Base-by-base conservation (phyloP, 2,113 vertebrate genomes). In the Montifringilla adamsi region DNA sequence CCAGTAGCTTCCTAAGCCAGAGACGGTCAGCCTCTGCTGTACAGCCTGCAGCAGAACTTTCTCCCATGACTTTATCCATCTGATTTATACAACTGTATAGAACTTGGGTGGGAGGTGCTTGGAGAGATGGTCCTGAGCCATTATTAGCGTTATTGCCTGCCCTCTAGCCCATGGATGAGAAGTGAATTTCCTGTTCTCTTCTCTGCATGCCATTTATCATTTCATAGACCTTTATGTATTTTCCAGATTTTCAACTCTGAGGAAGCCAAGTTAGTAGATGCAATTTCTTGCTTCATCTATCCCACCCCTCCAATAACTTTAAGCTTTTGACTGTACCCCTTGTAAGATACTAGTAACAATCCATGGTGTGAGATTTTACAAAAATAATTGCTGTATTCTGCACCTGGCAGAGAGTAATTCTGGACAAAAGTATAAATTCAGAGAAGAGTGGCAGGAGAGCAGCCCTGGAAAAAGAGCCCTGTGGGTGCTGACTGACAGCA, bases 241-340 rank as follows among this genome's bases (percentile, higher is more conserved):
- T 73, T 41, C 41, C 35, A 64, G 21, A 39, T 80, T 87, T 77
- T 81, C 69, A 68, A 26, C 9, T 37, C 28, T 50, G 20, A 89
- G 70, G 64, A 63, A 81, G 22, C 3, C 31, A 77, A 55, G 24
- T 10, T 11, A 35, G 41, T 30, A 59, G 6, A 73, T 74, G 16
- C 13, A 64, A 55, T 49, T 77, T 23, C 41, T 64, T 77, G 30
- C 39, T 88, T 74, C 33, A 50, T 50, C 35, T 13, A 19, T 33
- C 56, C 11, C 5, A 41, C 2, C 14, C 39, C 24, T 68, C 67
- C 13, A 43, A 30, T 22, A 66, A 7, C 46, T 74, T 58, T 74
- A 22, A 10, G 0, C 19, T 24, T 64, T 69, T 82, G n/a, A 27
- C 33, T 2, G 1, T 55, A 73, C 11, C 4, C 5, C 8, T 4